These are phyloP conservation scores for Puffinus mauretanicus DNA, from an alignment of 2,113 vertebrate genomes.

Conservation along the genomic window DNA sequence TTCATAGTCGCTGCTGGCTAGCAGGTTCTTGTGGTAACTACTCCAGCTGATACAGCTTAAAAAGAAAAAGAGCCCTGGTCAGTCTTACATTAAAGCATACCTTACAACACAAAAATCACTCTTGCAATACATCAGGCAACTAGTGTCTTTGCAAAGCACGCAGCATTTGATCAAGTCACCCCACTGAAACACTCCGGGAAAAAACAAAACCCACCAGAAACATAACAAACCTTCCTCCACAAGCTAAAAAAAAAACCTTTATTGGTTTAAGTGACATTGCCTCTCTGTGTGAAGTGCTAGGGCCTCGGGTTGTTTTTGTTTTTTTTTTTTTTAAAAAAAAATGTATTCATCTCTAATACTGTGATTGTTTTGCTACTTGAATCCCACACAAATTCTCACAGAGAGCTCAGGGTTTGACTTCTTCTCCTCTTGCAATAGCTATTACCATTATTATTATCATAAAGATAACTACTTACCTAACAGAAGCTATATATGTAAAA, in stretches of 20 bases:
- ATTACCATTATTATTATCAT: background rate
- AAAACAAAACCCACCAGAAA: background rate
- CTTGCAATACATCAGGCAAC: background rate
- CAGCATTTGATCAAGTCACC: background rate
- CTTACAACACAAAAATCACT: background rate
- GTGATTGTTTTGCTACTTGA: background rate
- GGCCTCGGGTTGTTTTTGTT: background rate
- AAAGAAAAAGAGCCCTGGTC: background rate
- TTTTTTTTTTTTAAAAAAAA: background rate
- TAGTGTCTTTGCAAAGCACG: background rate
- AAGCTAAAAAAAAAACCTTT: background rate
- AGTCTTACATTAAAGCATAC: background rate
- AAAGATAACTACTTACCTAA: background rate
- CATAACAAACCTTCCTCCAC: background rate
- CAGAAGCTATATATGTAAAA: background rate
- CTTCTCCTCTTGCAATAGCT: background rate
- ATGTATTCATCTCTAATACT: background rate
- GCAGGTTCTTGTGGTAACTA: slow-evolving; percentile 98
- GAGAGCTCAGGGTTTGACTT: background rate
- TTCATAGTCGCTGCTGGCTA: slow-evolving; percentile 99
- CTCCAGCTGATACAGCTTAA: slow-evolving; percentile 99
- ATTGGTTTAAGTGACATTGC: background rate
- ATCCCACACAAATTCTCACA: background rate
- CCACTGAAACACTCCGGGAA: background rate
- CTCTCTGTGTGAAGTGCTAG: background rate